Evolutionary conservation across 2,797 vertebrate genomes (phyloP).

Genomic region (Catamblyrhynchus diadema): DNA sequence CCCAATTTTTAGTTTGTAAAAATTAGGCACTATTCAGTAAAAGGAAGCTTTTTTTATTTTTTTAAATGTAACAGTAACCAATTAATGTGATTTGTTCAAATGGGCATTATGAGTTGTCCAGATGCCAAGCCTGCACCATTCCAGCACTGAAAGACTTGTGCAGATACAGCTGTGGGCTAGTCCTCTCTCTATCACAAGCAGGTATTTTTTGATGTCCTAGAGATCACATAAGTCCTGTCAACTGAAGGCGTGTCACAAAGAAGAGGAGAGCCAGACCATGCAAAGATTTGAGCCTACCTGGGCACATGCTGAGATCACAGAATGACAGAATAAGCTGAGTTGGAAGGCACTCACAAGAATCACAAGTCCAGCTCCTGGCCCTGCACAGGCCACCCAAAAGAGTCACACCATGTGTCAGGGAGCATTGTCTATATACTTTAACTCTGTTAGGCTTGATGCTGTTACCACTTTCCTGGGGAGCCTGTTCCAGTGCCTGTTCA

Average conservation of each 20-base stretch:
- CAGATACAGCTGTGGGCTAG: neutral
- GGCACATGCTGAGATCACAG: neutral
- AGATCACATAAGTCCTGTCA: neutral
- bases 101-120: neutral
- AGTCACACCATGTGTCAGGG: no score
- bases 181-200: neutral
- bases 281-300: neutral
- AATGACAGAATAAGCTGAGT: neutral
- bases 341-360: neutral
- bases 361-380: neutral
- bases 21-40: neutral
- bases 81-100: neutral
- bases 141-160: neutral
- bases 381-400: no score
- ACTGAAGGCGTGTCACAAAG: neutral
- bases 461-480: neutral
- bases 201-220: neutral
- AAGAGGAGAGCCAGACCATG: neutral
- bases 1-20: neutral
- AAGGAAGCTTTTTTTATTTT: neutral
- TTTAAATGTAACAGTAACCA: neutral
- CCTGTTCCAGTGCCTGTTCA: neutral
- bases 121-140: neutral
- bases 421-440: neutral
- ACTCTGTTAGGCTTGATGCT: neutral